phyloP scores from a whole-genome alignment of 2,888 invertebrate species.

The Griposia aprilina region DNA sequence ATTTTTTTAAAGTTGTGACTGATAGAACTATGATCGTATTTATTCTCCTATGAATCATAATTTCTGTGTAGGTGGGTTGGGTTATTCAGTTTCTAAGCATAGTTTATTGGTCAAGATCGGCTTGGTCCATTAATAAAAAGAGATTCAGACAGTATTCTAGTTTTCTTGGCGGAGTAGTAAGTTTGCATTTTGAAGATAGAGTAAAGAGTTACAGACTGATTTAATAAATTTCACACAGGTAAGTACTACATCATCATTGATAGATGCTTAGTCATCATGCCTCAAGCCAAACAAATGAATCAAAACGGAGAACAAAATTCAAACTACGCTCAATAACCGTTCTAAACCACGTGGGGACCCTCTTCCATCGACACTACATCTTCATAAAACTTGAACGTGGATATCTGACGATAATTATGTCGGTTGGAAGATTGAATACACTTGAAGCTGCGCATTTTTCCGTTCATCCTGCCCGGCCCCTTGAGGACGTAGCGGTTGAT shows the following conservation, averaged over 20 bases:
- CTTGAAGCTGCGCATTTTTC: conserved; percentile 79
- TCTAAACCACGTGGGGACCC: conserved; percentile 37
- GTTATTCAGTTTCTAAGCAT: too few species aligned
- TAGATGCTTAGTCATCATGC: too few species aligned
- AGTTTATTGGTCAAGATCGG: too few species aligned
- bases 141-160: too few species aligned
- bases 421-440: conserved; percentile 86
- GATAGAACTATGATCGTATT: not conserved
- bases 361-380: conserved; percentile 67
- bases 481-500: conserved; percentile 60
- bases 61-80: not conserved
- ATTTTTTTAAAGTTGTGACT: too few species aligned
- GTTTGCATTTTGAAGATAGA: too few species aligned
- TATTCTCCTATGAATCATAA: not conserved
- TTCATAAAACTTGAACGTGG: conserved; percentile 69
- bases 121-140: too few species aligned
- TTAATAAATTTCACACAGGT: too few species aligned
- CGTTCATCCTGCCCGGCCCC: conserved; percentile 40
- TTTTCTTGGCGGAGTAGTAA: not conserved
- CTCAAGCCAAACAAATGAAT: not conserved
- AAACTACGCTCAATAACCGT: not conserved
- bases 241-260: too few species aligned
- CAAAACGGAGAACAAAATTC: too few species aligned
- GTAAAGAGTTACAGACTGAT: too few species aligned
- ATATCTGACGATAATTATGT: conserved; percentile 87